These are phyloP conservation scores for Andrena bicolor DNA, from an alignment of 2,888 invertebrate species.

Conservation along the genomic window DNA sequence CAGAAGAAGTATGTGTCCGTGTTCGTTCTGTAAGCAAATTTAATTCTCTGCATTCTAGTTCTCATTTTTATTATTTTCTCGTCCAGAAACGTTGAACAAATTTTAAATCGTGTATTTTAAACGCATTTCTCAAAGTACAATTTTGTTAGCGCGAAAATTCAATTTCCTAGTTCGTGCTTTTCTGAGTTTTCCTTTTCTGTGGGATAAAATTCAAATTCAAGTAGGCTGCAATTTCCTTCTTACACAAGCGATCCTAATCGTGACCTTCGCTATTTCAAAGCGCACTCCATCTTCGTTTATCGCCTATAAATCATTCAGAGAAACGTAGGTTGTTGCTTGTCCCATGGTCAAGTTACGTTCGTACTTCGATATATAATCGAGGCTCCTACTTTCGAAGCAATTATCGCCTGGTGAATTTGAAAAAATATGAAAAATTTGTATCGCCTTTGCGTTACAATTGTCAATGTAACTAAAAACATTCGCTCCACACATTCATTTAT, in stretches of 20 bases:
- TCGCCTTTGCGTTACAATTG: background rate
- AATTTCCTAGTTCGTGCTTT: background rate
- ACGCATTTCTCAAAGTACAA: too few relatives aligned
- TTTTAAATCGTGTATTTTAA: too few relatives aligned
- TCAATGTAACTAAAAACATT: too few relatives aligned
- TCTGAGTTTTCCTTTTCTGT: background rate
- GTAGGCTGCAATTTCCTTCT: slow-evolving; percentile 21
- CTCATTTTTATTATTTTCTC: too few relatives aligned
- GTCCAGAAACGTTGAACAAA: too few relatives aligned
- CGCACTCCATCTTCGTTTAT: slow-evolving; percentile 34
- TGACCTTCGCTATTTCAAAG: slow-evolving; percentile 9
- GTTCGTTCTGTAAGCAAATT: too few relatives aligned
- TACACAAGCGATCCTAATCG: slow-evolving; percentile 31
- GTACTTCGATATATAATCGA: slow-evolving; percentile 47
- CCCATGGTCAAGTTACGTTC: slow-evolving; percentile 49
- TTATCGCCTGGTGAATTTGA: slow-evolving; percentile 32
- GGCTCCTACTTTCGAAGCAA: slow-evolving; percentile 38
- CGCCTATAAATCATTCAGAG: slow-evolving; percentile 42
- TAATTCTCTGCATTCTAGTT: too few relatives aligned
- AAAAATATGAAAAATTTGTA: slow-evolving; percentile 1
- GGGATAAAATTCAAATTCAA: background rate
- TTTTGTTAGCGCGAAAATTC: background rate
- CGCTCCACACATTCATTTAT: too few relatives aligned
- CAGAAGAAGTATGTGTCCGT: too few relatives aligned
- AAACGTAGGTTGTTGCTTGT: slow-evolving; percentile 51